phyloP scores from a whole-genome alignment of 2,888 invertebrate species.

The Eudasyphora cyanicolor region DNA sequence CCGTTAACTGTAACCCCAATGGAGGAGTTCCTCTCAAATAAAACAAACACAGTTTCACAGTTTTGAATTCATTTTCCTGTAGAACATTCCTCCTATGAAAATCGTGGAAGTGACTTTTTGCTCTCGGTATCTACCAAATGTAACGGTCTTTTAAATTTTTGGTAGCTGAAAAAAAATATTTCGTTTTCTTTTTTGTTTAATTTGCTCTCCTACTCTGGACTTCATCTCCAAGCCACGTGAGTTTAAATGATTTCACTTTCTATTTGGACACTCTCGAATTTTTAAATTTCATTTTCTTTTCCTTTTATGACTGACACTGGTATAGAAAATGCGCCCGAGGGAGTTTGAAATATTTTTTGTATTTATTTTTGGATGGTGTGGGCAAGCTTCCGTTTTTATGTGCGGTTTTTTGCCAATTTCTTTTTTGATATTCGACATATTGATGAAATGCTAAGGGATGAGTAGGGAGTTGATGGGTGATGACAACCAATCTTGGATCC shows the following conservation, averaged over 20 bases:
- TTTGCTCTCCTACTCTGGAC: neutral
- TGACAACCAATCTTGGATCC: neutral
- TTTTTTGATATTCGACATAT: neutral
- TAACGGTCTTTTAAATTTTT: no score
- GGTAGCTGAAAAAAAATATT: neutral
- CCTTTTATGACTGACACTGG: neutral
- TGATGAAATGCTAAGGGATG: neutral
- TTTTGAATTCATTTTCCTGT: no score
- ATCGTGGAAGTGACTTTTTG: no score
- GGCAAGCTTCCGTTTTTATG: neutral
- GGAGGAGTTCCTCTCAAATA: no score
- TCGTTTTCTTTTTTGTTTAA: slow-evolving; percentile 1
- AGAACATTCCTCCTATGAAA: no score
- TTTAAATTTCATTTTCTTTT: neutral
- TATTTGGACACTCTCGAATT: neutral
- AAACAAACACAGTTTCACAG: no score
- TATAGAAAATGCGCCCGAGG: neutral
- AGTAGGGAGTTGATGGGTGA: neutral
- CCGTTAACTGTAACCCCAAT: no score
- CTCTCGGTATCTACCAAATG: no score
- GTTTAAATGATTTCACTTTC: neutral
- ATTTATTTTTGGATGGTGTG: neutral
- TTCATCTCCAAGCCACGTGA: neutral
- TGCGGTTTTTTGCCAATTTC: neutral
- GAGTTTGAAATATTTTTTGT: neutral